Percentiles rank a stretch among this genome's conserved stretches.
Conservation (phyloP, 2,797 vertebrate species). For the Tympanoctomys barrerae region DNA sequence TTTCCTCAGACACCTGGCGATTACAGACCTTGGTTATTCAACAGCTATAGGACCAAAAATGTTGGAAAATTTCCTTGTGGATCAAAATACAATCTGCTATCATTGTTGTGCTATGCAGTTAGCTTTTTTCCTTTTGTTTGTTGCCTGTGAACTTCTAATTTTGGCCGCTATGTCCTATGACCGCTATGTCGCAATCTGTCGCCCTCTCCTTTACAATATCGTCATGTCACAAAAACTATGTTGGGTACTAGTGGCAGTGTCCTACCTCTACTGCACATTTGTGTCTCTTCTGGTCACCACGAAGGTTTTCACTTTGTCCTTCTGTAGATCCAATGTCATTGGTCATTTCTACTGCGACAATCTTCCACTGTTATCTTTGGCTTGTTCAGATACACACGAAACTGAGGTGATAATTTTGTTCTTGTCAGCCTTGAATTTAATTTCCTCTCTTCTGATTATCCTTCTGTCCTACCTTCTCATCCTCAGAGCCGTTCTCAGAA, state of each 20-base stretch:
- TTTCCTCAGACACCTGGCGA: neutral
- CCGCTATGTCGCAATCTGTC: conserved; percentile 58
- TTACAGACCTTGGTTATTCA: neutral
- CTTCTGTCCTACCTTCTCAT: conserved; percentile 45
- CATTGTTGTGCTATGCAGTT: conserved; percentile 44
- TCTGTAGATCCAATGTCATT: neutral
- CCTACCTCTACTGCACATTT: neutral
- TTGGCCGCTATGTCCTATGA: conserved; percentile 52
- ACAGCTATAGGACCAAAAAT: conserved; percentile 37
- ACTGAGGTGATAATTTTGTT: conserved; percentile 68
- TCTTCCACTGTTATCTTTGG: conserved; percentile 35
- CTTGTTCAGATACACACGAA: conserved; percentile 59
- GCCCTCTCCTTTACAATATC: conserved; percentile 62
- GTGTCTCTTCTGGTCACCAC: neutral
- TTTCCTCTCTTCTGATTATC: conserved; percentile 42
- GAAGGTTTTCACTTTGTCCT: neutral
- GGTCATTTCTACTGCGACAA: neutral
- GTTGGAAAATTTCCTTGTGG: conserved; percentile 51
- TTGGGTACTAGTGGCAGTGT: neutral
- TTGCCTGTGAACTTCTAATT: conserved; percentile 43
- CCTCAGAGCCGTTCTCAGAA: neutral
- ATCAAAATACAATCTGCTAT: conserved; percentile 41
- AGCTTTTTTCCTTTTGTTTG: conserved; percentile 48
- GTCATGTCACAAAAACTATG: conserved; percentile 67
- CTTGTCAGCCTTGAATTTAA: conserved; percentile 60